phyloP scores from a whole-genome alignment of 1,140 invertebrate genomes.

The Atta texana region DNA sequence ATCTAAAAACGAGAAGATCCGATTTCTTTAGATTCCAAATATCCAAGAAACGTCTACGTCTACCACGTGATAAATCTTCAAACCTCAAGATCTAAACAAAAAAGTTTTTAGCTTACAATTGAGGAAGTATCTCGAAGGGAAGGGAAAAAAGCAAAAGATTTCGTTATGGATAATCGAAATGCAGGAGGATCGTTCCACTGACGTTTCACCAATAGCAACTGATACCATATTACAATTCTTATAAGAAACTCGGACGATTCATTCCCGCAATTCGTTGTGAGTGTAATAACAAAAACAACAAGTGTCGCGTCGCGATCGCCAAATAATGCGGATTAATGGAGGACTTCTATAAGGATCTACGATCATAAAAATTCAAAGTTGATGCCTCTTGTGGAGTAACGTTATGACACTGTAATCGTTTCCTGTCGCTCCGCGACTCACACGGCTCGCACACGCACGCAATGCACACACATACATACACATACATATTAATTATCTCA shows the following conservation, averaged over 20 bases:
- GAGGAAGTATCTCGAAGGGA: slow-evolving; percentile 11
- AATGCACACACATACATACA: neutral
- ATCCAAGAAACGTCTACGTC: neutral
- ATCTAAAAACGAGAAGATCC: neutral
- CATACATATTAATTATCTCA: slow-evolving; percentile 37
- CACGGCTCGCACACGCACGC: neutral
- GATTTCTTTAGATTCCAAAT: neutral
- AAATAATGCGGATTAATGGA: slow-evolving; percentile 72
- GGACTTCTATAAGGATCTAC: slow-evolving; percentile 76
- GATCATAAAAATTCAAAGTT: slow-evolving; percentile 73
- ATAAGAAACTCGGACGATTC: slow-evolving; percentile 47
- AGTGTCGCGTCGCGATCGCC: slow-evolving; percentile 65
- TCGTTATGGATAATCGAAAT: slow-evolving; percentile 75
- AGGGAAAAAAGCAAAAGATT: slow-evolving; percentile 28
- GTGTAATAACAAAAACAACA: slow-evolving; percentile 73
- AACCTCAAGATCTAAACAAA: neutral
- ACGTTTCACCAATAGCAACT: slow-evolving; percentile 70
- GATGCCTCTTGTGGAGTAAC: slow-evolving; percentile 71
- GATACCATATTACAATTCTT: slow-evolving; percentile 75
- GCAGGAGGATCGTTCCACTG: slow-evolving; percentile 76
- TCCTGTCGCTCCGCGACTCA: slow-evolving; percentile 56
- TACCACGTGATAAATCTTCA: neutral
- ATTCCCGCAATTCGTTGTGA: slow-evolving; percentile 72
- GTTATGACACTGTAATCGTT: slow-evolving; percentile 78
- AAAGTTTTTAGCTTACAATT: slow-evolving; percentile 10